phyloP scores from a whole-genome alignment of 2,888 invertebrate genomes.

The Adela reaumurella region DNA sequence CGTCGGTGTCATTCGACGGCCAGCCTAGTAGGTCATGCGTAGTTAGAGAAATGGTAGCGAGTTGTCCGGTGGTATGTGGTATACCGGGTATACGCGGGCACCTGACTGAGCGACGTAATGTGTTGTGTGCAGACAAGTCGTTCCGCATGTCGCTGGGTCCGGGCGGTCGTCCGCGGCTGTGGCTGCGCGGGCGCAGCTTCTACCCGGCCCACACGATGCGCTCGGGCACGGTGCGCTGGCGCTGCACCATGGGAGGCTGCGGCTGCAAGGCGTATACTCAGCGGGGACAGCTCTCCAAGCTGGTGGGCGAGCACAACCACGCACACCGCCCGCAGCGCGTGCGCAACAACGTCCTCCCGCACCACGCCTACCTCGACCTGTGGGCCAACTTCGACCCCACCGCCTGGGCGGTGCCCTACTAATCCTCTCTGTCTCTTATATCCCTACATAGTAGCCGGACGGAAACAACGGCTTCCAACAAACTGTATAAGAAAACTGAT shows the following conservation, averaged over 20 bases:
- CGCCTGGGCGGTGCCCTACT: conserved; percentile 43
- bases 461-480: no score
- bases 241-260: conserved; percentile 50
- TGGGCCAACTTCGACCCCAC: conserved; percentile 16
- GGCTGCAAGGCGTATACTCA: conserved; percentile 50
- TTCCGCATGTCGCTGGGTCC: conserved; percentile 45
- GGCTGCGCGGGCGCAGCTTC: conserved; percentile 49
- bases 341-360: conserved; percentile 15
- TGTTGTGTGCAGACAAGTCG: conserved; percentile 24
- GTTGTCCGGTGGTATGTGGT: no score
- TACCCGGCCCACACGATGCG: conserved; percentile 52
- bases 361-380: conserved; percentile 5
- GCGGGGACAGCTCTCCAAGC: conserved; percentile 40
- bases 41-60: no score
- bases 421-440: conserved; percentile 6
- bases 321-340: conserved; percentile 12
- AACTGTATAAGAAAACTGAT: no score
- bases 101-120: background rate
- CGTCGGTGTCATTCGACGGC: no score
- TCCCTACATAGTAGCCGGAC: no score
- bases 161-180: conserved; percentile 43
- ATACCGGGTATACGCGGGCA: no score
- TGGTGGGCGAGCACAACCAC: conserved; percentile 48
- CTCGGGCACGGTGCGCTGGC: conserved; percentile 47
- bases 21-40: no score